These are phyloP conservation scores for Microchirus variegatus DNA, from an alignment of 2,797 vertebrate genomes.

Conservation along the genomic window DNA sequence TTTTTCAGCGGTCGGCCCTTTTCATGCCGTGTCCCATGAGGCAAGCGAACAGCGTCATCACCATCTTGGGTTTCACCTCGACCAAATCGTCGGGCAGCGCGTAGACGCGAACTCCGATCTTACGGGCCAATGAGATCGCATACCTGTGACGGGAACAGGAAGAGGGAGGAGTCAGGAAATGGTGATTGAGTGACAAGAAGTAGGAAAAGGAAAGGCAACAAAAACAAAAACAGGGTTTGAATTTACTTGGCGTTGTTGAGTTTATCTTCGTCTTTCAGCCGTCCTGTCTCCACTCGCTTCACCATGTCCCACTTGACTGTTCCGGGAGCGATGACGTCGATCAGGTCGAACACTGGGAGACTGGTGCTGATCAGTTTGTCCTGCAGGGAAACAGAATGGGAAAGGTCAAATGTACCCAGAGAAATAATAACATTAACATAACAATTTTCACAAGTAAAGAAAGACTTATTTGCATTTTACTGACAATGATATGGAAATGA, in stretches of 20 bases:
- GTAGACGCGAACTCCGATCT: conserved; percentile 95
- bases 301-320: conserved; percentile 91
- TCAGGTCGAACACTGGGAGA: conserved; percentile 94
- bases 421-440: too few species aligned
- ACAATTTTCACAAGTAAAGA: too few species aligned
- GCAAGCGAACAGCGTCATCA: conserved; percentile 96
- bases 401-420: background rate
- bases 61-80: conserved; percentile 98
- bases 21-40: conserved; percentile 94
- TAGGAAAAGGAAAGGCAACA: too few species aligned
- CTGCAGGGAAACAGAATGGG: conserved; percentile 71
- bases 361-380: conserved; percentile 94
- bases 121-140: conserved; percentile 94
- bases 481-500: too few species aligned
- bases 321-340: conserved; percentile 90
- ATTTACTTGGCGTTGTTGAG: conserved; percentile 75
- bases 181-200: background rate
- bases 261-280: conserved; percentile 89
- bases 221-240: background rate
- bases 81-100: conserved; percentile 95
- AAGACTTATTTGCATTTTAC: too few species aligned
- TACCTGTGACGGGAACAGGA: conserved; percentile 81
- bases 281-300: conserved; percentile 79
- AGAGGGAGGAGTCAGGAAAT: background rate
- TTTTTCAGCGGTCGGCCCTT: conserved; percentile 75